Base-by-base conservation (phyloP, 2,888 invertebrate species). In the Actias luna region DNA sequence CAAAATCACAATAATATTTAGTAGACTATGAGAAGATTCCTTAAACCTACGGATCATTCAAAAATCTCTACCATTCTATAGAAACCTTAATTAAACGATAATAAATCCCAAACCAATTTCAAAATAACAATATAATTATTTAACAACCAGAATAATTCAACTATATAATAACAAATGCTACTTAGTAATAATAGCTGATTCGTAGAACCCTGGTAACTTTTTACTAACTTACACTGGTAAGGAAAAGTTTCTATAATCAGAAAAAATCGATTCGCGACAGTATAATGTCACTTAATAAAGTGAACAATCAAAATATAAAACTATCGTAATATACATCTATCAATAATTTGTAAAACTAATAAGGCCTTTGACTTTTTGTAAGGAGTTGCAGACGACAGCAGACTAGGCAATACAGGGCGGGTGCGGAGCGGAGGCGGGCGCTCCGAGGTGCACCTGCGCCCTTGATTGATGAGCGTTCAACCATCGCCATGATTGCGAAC, bases 391-490 rank as follows among this genome's bases (percentile, higher is more conserved):
- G 77, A 76, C 76, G 74, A 74, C 71, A 74, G 71, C 73, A 70
- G 74, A 65, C 70, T 70, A 65, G 66, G 67, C 63, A 69, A 71
- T 22, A 65, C 57, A 65, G 67, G 63, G 69, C 64, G 67, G n/a
- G 72, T 42, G 42, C 8, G 73, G 67, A 72, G 68, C 74, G 65
- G 64, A 69, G 70, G 66, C 66, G 70, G 70, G 65, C 65, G 68
- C 69, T 69, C 70, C 67, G 62, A 67, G 64, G 69, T 79, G 83
- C 92, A 92, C 92, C 92, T 92, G 92, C 77, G 86, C 78, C 88
- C 77, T 78, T 91, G 92, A 92, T 92, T 91, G 92, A 92, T 92
- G 91, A 91, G 82, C 69, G 60, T 74, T 75, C 79, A 79, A 73
- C 88, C 83, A 85, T 85, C 80, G 84, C 82, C 79, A 86, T 89